Evolutionary conservation across 2,888 invertebrate genomes (phyloP), one percentile per base, ranked within the genome.

Genomic region (Volucella zonaria): DNA sequence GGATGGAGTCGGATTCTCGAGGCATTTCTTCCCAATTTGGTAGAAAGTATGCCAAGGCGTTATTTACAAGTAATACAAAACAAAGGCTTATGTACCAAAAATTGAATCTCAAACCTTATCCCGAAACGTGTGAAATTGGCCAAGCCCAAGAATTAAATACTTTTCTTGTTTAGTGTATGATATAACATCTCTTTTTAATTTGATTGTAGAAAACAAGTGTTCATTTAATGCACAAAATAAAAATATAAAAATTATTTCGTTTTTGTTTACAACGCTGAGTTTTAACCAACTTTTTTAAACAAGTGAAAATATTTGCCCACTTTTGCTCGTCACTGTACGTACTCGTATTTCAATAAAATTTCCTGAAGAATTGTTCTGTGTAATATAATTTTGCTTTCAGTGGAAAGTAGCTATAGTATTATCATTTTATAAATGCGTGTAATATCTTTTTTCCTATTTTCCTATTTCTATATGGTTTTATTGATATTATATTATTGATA

Each of bases 11-110:
- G 23, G 23, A 77, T 73, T 54, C 51, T 56, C 49, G 56, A 77
- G 54, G 52, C 67, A 54, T 67, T 71, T 18, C 59, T 73, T 12
- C 58, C 67, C 58, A 77, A 77, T 18, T 59, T 73, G 14, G 49
- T 77, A n/a, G 62, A 82, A 40, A 76, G 54, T 59, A 73, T 76
- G 75, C 81, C 81, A 51, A 82, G 54, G 14, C 70, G 58, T 49
- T 12, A 8, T 14, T 49, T 10, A 14, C 49, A 49, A 12, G 49
- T 12, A 49, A 49, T 49, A 49, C 9, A 49, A 49, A 49, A 23
- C 49, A 49, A 49, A 49, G 49, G 49, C 6, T 11, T 49, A 49
- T 49, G 49, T 11, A 11, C 49, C n/a, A 49, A 49, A 49, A n/a
- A 49, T 49, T 49, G 14, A 49, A 49, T 49, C 14, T 0, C 14